Percentiles rank a stretch among this genome's conserved stretches.
Evolutionary conservation across 2,888 invertebrate species (phyloP).

Genomic region (Artemia sp.): DNA sequence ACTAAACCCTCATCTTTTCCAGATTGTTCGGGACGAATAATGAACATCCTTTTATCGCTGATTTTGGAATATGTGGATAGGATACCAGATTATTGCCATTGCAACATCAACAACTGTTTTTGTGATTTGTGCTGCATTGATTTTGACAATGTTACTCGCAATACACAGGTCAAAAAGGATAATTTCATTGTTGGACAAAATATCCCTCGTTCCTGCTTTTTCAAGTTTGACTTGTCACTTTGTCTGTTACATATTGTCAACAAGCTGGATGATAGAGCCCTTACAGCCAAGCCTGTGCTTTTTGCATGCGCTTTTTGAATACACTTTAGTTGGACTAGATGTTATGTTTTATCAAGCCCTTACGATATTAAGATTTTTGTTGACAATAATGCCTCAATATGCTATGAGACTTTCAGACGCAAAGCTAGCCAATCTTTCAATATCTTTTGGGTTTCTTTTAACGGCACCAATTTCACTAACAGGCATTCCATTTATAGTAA

Average conservation of each 20-base stretch:
- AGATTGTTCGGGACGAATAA: no score
- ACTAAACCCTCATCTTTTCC: no score
- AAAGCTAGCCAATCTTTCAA: neutral
- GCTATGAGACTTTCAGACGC: neutral
- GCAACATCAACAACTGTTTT: no score
- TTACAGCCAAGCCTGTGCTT: neutral
- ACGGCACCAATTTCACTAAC: neutral
- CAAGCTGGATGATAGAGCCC: neutral
- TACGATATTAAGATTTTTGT: neutral
- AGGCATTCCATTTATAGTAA: neutral
- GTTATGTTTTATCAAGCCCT: conserved; percentile 1
- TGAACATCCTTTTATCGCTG: no score
- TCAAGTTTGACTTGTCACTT: neutral
- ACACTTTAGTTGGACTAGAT: neutral
- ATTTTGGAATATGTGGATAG: no score
- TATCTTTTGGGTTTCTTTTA: neutral
- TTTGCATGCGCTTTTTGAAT: neutral
- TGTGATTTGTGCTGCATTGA: neutral
- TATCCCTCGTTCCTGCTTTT: neutral
- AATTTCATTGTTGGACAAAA: neutral
- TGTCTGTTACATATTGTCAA: neutral
- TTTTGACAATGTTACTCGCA: neutral
- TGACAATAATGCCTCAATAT: neutral
- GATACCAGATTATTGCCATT: no score
- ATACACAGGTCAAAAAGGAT: conserved; percentile 3